Evolutionary conservation across 2,113 vertebrate genomes (phyloP).

Genomic region (Lontra canadensis): DNA sequence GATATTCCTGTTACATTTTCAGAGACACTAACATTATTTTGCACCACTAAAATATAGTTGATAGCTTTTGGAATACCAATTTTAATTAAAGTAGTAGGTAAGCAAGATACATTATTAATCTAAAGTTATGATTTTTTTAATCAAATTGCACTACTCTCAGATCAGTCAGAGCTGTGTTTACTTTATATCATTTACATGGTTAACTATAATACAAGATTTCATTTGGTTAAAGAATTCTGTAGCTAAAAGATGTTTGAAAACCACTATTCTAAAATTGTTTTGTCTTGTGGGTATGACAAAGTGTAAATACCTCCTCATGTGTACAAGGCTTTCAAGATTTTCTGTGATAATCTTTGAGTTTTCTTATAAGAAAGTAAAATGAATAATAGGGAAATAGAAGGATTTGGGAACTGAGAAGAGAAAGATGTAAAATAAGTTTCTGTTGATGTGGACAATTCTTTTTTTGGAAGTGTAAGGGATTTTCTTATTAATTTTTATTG

Average conservation of each 20-base stretch:
- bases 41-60: neutral
- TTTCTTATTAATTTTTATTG: neutral
- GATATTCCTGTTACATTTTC: neutral
- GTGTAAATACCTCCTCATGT: neutral
- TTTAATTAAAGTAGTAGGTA: conserved; percentile 50
- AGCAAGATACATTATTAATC: neutral
- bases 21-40: conserved; percentile 32
- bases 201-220: neutral
- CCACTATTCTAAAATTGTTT: neutral
- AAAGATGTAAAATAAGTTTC: conserved; percentile 1
- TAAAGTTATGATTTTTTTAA: neutral
- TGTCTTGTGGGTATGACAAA: neutral
- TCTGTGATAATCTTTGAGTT: conserved; percentile 15
- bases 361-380: conserved; percentile 27
- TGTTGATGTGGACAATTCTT: neutral
- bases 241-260: conserved; percentile 31
- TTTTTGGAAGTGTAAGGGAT: neutral
- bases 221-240: conserved; percentile 5
- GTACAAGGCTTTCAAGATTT: neutral
- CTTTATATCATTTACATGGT: conserved; percentile 16
- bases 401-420: neutral
- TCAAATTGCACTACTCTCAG: neutral
- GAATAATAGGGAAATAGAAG: conserved; percentile 16
- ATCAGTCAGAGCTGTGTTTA: neutral
- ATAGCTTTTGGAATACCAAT: neutral